These are phyloP conservation scores for Isaurus tuberculatus DNA, from an alignment of 92 coral and sea anemone genomes.

Conservation along the genomic window DNA sequence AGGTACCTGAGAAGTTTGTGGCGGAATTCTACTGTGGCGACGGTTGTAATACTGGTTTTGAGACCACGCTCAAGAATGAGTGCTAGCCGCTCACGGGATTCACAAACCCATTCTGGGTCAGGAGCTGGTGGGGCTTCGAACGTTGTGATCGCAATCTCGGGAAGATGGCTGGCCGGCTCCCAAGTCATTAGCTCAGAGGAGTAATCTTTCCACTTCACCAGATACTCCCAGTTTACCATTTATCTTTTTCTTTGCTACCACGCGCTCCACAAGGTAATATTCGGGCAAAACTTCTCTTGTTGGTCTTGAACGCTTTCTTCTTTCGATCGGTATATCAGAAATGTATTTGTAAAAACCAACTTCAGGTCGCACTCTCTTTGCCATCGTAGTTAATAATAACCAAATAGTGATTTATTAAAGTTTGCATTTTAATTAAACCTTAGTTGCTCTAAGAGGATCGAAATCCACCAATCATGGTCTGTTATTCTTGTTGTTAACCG, in stretches of 20 bases:
- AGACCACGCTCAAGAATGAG: constrained; percentile 40
- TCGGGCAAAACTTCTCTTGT: constrained; percentile 11
- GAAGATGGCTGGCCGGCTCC: constrained; percentile 37
- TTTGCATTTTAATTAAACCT: not conserved
- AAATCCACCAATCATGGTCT: not conserved
- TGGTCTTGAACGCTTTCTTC: constrained; percentile 4
- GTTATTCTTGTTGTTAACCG: not conserved
- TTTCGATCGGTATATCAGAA: not conserved
- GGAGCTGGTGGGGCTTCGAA: constrained; percentile 7
- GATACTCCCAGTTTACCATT: not conserved
- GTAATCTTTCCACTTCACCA: constrained; percentile 29
- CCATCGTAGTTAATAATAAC: not conserved
- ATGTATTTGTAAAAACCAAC: not conserved
- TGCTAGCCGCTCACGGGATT: constrained; percentile 7
- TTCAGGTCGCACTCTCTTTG: not conserved
- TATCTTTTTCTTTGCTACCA: constrained; percentile 19
- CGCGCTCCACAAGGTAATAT: constrained; percentile 7
- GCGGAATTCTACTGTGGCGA: constrained; percentile 23
- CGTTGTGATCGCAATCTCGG: not conserved
- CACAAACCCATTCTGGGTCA: constrained; percentile 11
- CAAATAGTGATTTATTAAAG: not conserved
- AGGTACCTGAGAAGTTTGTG: constrained; percentile 27
- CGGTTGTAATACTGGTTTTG: not conserved
- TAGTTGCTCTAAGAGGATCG: constrained; percentile 2
- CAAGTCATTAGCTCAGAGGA: constrained; percentile 24